A percentile compares a stretch with the other conserved stretches of the same genome.
Evolutionary conservation across 2,797 vertebrate species (phyloP).

Genomic region (Mus caroli): DNA sequence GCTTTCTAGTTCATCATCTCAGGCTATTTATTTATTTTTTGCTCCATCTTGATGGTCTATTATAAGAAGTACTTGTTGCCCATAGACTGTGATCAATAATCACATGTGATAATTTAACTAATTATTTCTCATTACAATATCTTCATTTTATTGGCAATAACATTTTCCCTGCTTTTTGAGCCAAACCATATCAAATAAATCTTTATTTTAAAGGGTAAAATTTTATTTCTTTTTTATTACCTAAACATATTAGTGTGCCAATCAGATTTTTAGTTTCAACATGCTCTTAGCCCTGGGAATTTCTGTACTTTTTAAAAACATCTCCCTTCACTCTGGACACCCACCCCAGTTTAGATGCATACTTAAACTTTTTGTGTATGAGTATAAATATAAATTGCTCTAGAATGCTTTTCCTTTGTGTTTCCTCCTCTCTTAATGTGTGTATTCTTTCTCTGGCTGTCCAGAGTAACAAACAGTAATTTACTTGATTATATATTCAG

Average conservation of each 20-base stretch:
- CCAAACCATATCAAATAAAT: constrained; percentile 2
- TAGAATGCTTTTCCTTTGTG: background rate
- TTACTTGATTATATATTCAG: constrained; percentile 2
- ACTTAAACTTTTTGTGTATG: background rate
- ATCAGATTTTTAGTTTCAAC: background rate
- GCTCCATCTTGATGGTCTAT: background rate
- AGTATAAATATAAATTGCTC: background rate
- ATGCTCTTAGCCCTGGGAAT: background rate
- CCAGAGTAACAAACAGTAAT: background rate
- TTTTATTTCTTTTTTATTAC: constrained; percentile 45
- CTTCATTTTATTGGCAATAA: constrained; percentile 43
- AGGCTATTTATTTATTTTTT: constrained; percentile 14
- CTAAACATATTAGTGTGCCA: constrained; percentile 29
- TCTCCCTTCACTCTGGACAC: background rate
- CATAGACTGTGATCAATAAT: background rate
- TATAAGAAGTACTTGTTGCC: constrained; percentile 1
- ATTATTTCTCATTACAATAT: background rate
- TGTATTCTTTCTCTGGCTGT: background rate
- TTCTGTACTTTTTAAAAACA: background rate
- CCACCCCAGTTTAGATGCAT: background rate
- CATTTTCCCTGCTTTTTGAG: background rate
- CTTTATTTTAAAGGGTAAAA: constrained; percentile 3
- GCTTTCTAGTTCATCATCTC: background rate
- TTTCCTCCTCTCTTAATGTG: background rate
- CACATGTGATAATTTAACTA: background rate